Evolutionary conservation across 53 echinoderm and acorn worm species (phyloP).

Genomic region (Arbacia lixula): DNA sequence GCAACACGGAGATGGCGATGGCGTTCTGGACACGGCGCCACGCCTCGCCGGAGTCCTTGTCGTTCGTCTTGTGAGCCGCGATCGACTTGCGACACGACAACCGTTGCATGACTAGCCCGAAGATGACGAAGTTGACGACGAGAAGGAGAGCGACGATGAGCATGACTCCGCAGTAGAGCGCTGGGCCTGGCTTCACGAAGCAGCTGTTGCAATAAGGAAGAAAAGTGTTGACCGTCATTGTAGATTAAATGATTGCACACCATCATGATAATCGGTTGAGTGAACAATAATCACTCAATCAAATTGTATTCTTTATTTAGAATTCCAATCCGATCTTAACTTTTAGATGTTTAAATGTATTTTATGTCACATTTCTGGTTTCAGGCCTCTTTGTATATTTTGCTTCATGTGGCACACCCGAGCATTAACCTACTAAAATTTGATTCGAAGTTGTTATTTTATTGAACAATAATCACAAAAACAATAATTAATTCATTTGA

Average conservation of each 20-base stretch:
- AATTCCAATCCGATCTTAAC: no score
- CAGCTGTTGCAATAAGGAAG: conserved; percentile 16
- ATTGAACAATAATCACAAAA: no score
- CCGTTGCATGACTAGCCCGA: conserved; percentile 44
- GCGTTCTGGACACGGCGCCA: conserved; percentile 69
- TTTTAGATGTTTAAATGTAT: no score
- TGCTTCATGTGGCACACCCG: no score
- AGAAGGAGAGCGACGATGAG: conserved; percentile 37
- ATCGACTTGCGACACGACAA: conserved; percentile 48
- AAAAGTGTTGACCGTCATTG: not conserved
- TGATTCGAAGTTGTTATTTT: no score
- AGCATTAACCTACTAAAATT: no score
- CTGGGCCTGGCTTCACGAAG: conserved; percentile 38
- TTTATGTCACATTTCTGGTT: no score
- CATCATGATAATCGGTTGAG: no score
- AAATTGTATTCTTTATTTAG: no score
- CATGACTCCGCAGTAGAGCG: conserved; percentile 40
- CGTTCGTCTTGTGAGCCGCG: conserved; percentile 31
- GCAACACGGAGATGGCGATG: conserved; percentile 68
- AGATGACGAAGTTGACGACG: conserved; percentile 60
- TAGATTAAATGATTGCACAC: not conserved
- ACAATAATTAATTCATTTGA: no score
- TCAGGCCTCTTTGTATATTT: no score
- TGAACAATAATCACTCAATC: no score
- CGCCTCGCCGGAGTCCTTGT: not conserved